These are phyloP conservation scores for Ceriagrion tenellum DNA, from an alignment of 2,888 invertebrate genomes.

Conservation along the genomic window DNA sequence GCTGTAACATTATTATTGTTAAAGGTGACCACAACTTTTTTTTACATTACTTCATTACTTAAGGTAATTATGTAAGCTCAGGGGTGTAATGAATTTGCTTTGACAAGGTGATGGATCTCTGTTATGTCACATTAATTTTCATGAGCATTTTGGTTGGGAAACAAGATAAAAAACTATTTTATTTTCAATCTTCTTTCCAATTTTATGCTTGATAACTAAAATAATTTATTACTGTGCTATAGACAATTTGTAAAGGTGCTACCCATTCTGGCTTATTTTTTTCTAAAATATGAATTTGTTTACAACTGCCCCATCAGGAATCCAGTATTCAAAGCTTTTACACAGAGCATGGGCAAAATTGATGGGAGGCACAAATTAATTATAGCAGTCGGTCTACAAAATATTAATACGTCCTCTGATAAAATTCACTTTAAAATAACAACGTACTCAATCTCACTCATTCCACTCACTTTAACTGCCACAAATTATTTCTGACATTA, in stretches of 20 bases:
- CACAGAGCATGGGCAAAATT: constrained; percentile 46
- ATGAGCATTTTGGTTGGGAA: constrained; percentile 39
- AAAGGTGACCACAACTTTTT: neutral
- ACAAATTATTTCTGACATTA: constrained; percentile 17
- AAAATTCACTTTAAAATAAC: constrained; percentile 62
- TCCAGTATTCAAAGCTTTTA: constrained; percentile 31
- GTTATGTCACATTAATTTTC: neutral
- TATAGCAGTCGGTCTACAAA: constrained; percentile 56
- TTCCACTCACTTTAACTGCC: constrained; percentile 38
- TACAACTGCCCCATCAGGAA: constrained; percentile 39
- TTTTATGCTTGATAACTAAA: constrained; percentile 51
- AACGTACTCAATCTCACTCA: constrained; percentile 42
- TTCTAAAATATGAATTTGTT: constrained; percentile 57
- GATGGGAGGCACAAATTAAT: constrained; percentile 63
- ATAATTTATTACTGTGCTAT: constrained; percentile 64
- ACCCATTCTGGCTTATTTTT: constrained; percentile 52
- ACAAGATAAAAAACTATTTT: constrained; percentile 66
- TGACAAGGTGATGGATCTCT: constrained; percentile 19
- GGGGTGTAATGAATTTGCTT: constrained; percentile 34
- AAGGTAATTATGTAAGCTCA: constrained; percentile 44
- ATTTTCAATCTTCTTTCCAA: constrained; percentile 41
- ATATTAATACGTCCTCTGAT: constrained; percentile 45
- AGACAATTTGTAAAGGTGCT: constrained; percentile 36
- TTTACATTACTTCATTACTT: neutral
- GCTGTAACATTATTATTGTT: constrained; percentile 19